Percentiles rank a stretch among this genome's conserved stretches.
phyloP scores from a whole-genome alignment of 1,140 invertebrate species.

The Halyomorpha halys region DNA sequence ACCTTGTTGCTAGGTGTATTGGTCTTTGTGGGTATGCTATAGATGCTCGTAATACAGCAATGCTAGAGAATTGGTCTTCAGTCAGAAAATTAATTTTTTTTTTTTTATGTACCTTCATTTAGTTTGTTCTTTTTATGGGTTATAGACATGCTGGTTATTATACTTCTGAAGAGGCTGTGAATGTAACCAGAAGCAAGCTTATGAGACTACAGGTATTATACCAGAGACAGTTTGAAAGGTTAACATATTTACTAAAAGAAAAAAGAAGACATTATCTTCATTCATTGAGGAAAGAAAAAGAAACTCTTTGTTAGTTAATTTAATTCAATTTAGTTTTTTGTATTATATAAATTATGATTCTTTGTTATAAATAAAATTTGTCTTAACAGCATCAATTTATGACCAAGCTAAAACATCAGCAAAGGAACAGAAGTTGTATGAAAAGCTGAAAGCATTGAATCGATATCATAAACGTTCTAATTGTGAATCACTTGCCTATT shows the following conservation, averaged over 20 bases:
- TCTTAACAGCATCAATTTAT: conserved; percentile 46
- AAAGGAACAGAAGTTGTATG: conserved; percentile 61
- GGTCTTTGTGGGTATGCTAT: no score
- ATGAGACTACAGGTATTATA: conserved; percentile 70
- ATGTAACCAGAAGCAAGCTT: conserved; percentile 64
- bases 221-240: conserved; percentile 65
- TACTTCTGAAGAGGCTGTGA: conserved; percentile 74
- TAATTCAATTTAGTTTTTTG: background rate
- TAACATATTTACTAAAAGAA: conserved; percentile 60
- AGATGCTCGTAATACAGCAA: no score
- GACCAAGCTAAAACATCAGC: conserved; percentile 53
- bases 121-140: conserved; percentile 30
- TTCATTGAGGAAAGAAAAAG: conserved; percentile 61
- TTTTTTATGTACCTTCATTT: background rate
- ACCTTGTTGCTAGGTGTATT: no score
- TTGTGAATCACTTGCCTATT: conserved; percentile 67
- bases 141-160: conserved; percentile 74
- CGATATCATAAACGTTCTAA: conserved; percentile 67
- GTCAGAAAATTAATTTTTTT: no score
- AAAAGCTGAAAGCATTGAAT: conserved; percentile 68
- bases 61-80: no score
- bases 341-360: background rate
- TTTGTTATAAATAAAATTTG: background rate
- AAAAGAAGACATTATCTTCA: conserved; percentile 63
- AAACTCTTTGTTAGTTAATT: conserved; percentile 63